Percentiles rank a stretch among this genome's conserved stretches.
These are phyloP conservation scores for Drosophila nr. perissopoda DNA, from an alignment of 2,888 invertebrate species.

Conservation along the genomic window DNA sequence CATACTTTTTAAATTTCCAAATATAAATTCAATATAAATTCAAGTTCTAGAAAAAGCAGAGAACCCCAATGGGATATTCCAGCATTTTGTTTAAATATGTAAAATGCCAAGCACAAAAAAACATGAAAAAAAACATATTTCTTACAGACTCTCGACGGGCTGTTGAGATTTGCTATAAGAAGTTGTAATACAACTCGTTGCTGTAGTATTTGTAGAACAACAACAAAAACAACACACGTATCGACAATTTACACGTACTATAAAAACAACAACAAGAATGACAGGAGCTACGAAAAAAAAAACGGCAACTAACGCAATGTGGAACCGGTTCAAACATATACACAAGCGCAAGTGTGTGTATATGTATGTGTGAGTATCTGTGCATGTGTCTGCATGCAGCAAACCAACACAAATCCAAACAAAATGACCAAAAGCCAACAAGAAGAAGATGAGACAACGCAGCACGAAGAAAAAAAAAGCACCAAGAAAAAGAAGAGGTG, in stretches of 20 bases:
- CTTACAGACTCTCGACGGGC: conserved; percentile 46
- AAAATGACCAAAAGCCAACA: conserved; percentile 70
- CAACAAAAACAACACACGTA: conserved; percentile 43
- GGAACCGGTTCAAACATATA: conserved; percentile 65
- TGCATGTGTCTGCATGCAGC: conserved; percentile 30
- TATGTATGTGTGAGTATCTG: conserved; percentile 9
- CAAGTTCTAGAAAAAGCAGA: neutral
- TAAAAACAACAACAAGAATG: conserved; percentile 57
- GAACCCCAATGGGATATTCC: conserved; percentile 12
- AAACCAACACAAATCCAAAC: conserved; percentile 48
- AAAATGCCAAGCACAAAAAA: conserved; percentile 1
- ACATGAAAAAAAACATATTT: conserved; percentile 13
- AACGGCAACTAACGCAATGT: conserved; percentile 73
- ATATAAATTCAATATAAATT: neutral
- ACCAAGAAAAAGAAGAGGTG: conserved; percentile 43
- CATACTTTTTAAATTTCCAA: neutral
- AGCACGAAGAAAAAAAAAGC: conserved; percentile 44
- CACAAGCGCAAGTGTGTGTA: conserved; percentile 11
- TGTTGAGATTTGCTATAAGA: conserved; percentile 54
- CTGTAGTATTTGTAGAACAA: conserved; percentile 76
- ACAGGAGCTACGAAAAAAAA: conserved; percentile 44
- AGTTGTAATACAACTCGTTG: conserved; percentile 77
- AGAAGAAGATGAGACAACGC: conserved; percentile 65
- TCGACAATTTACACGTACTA: conserved; percentile 61
- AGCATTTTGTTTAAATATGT: conserved; percentile 11